phyloP scores from a whole-genome alignment of 2,113 vertebrate genomes.

The Vanacampus margaritifer region DNA sequence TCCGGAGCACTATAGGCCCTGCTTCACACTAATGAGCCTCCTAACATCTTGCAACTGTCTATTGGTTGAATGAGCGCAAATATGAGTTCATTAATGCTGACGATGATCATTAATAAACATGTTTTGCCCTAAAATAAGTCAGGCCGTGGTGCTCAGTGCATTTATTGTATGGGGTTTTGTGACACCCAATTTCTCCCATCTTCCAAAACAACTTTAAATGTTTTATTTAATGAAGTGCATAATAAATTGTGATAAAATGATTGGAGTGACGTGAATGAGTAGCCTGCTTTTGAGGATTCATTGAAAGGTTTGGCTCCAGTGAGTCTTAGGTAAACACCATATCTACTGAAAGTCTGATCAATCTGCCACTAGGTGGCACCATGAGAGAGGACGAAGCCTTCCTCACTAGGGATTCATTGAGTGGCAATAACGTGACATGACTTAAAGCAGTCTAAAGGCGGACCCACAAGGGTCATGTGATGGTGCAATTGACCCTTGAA shows the following conservation, averaged over 20 bases:
- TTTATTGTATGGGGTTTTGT: neutral
- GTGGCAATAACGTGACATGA: too few species aligned
- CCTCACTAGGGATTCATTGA: neutral
- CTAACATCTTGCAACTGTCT: neutral
- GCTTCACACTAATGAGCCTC: slow-evolving; percentile 27
- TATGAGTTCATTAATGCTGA: slow-evolving; percentile 1
- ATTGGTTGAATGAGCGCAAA: neutral
- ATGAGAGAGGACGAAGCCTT: slow-evolving; percentile 37
- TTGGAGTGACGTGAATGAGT: neutral
- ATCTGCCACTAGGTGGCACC: slow-evolving; percentile 62
- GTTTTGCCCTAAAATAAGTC: too few species aligned
- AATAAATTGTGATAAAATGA: neutral
- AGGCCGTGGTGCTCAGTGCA: too few species aligned
- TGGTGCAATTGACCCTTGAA: slow-evolving; percentile 34
- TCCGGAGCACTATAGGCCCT: slow-evolving; percentile 30
- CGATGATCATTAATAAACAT: slow-evolving; percentile 1
- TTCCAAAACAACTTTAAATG: neutral
- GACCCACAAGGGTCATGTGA: too few species aligned
- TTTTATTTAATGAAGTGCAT: neutral
- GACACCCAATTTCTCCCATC: neutral
- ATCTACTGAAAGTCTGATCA: neutral
- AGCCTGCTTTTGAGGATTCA: neutral
- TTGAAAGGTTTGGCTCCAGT: neutral
- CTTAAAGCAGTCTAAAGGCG: too few species aligned
- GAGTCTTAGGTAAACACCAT: neutral